A percentile compares a stretch with the other conserved stretches of the same genome.
phyloP scores from a whole-genome alignment of 2,113 vertebrate genomes.

The Oryzias curvinotus region DNA sequence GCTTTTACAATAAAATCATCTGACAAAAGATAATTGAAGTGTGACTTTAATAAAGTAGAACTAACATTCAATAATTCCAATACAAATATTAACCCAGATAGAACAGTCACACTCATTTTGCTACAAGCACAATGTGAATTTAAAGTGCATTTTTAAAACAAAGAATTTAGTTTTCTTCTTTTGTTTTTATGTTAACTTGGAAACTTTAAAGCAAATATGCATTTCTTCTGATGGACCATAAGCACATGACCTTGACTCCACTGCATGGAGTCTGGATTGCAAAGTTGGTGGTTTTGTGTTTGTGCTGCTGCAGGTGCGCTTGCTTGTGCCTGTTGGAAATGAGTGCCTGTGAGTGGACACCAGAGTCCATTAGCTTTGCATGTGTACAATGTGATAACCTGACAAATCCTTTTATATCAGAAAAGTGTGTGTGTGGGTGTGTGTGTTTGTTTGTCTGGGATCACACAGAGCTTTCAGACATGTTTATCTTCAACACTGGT shows the following conservation, averaged over 20 bases:
- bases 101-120: too few species aligned
- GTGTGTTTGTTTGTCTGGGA: conserved; percentile 55
- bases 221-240: too few species aligned
- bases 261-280: conserved; percentile 2
- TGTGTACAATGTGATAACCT: conserved; percentile 59
- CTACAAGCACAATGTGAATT: too few species aligned
- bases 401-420: conserved; percentile 66
- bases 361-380: conserved; percentile 61
- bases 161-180: too few species aligned
- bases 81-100: too few species aligned
- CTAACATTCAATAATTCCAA: too few species aligned
- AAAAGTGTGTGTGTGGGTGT: conserved; percentile 33
- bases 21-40: too few species aligned
- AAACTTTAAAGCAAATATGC: too few species aligned
- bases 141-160: too few species aligned
- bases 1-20: too few species aligned
- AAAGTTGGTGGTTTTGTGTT: conserved; percentile 16
- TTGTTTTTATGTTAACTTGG: too few species aligned
- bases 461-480: conserved; percentile 66
- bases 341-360: conserved; percentile 27
- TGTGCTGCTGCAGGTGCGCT: conserved; percentile 26
- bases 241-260: not conserved
- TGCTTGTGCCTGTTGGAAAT: conserved; percentile 31
- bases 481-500: conserved; percentile 68
- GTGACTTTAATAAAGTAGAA: too few species aligned